Percentiles rank a stretch among this genome's conserved stretches.
Evolutionary conservation across 2,113 vertebrate genomes (phyloP).

Genomic region (Copsychus sechellarum): DNA sequence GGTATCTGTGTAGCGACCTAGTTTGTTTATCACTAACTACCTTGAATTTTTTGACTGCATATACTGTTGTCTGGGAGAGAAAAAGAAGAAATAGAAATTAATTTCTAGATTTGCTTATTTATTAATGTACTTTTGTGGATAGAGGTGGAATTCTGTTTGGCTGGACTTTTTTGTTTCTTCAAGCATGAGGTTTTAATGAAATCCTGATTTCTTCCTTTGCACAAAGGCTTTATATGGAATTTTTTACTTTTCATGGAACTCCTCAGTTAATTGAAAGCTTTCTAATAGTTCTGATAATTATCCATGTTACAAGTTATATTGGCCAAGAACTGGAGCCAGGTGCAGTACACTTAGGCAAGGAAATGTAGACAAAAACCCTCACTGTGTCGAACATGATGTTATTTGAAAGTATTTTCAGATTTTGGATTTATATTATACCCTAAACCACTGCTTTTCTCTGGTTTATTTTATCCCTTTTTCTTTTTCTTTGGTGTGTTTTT

Average conservation of each 20-base stretch:
- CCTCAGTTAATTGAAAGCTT: not conserved
- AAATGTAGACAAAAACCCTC: not conserved
- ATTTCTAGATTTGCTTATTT: not conserved
- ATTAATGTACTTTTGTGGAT: not conserved
- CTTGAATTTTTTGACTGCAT: not conserved
- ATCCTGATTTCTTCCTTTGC: not conserved
- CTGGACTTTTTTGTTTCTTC: not conserved
- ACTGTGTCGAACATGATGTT: not conserved
- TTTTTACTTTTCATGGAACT: not conserved
- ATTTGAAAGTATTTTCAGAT: not conserved
- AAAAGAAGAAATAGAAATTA: not conserved
- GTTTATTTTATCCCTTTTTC: not conserved
- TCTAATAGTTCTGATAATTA: constrained; percentile 17
- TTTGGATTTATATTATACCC: not conserved
- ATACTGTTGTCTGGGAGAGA: not conserved
- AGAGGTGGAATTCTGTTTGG: not conserved
- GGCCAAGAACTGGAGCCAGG: not conserved
- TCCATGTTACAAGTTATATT: not conserved
- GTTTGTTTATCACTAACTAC: not conserved
- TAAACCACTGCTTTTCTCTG: not conserved
- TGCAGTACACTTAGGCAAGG: not conserved
- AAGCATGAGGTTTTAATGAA: not conserved
- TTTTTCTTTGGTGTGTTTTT: not conserved
- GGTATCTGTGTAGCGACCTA: not conserved
- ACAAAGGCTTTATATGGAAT: not conserved